Percentiles rank a stretch among this genome's conserved stretches.
Conservation (phyloP, 2,888 invertebrate species). For the Apeira syringaria region DNA sequence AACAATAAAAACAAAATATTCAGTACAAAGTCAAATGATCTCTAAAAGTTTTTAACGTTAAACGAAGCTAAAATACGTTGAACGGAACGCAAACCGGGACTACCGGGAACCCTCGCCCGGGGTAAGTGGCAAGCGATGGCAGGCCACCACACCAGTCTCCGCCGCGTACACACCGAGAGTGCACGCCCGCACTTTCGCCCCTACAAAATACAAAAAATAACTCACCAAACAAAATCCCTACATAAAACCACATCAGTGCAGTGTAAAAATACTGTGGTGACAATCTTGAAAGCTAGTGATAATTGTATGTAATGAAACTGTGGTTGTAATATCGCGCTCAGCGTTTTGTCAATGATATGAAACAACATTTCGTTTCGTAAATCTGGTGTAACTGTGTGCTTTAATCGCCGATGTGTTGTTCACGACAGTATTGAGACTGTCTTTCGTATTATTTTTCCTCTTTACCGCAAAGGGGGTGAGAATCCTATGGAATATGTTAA, state of each 20-base stretch:
- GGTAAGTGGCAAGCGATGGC: conserved; percentile 46
- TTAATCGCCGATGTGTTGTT: conserved; percentile 71
- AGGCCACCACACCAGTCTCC: conserved; percentile 52
- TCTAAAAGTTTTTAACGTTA: too few species aligned
- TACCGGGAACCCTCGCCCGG: conserved; percentile 65
- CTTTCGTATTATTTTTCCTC: conserved; percentile 38
- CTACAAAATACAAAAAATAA: conserved; percentile 64
- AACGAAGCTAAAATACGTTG: conserved; percentile 40
- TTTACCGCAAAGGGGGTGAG: conserved; percentile 53
- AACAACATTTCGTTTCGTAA: conserved; percentile 75
- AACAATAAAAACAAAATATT: too few species aligned
- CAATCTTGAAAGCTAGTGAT: conserved; percentile 35
- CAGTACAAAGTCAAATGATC: too few species aligned
- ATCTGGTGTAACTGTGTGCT: conserved; percentile 66
- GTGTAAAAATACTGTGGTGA: conserved; percentile 39
- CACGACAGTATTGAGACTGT: conserved; percentile 46
- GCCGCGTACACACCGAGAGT: conserved; percentile 51
- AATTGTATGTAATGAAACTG: conserved; percentile 20
- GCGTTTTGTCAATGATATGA: conserved; percentile 67
- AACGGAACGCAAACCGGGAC: conserved; percentile 73
- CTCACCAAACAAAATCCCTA: conserved; percentile 52
- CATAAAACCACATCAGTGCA: conserved; percentile 45
- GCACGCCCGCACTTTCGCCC: conserved; percentile 41
- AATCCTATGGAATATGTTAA: conserved; percentile 76
- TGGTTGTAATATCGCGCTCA: conserved; percentile 37